phyloP scores from a whole-genome alignment of 2,888 invertebrate genomes.

The Epinotia ramella region DNA sequence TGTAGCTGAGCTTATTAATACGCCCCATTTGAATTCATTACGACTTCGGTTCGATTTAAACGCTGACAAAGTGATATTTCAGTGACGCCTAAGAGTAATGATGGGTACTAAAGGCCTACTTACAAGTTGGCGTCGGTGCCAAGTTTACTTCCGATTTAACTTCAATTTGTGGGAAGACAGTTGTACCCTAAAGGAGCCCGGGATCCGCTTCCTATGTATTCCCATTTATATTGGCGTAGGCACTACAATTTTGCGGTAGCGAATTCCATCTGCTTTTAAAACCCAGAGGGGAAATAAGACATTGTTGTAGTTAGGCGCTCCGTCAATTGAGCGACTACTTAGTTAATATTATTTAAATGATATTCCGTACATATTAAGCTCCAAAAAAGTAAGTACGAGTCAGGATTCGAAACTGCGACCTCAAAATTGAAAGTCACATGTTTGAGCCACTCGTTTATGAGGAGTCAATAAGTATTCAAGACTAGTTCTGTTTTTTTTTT shows the following conservation, averaged over 20 bases:
- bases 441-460: background rate
- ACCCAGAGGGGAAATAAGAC: too few relatives aligned
- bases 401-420: background rate
- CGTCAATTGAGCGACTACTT: background rate
- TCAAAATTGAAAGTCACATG: background rate
- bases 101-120: conserved; percentile 26
- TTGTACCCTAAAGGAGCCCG: too few relatives aligned
- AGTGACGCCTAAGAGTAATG: conserved; percentile 36
- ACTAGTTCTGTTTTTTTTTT: too few relatives aligned
- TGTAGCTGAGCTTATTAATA: conserved; percentile 60
- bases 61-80: conserved; percentile 45
- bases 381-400: background rate
- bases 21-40: conserved; percentile 64
- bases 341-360: too few relatives aligned
- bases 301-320: background rate
- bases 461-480: too few relatives aligned
- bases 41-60: conserved; percentile 67
- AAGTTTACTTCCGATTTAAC: conserved; percentile 24
- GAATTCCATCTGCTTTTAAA: too few relatives aligned
- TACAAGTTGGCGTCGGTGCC: conserved; percentile 27
- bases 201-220: too few relatives aligned
- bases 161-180: too few relatives aligned
- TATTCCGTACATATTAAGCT: background rate
- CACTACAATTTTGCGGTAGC: too few relatives aligned
- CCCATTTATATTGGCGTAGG: too few relatives aligned